Evolutionary conservation across 2,113 vertebrate species (phyloP).

Genomic region (Engystomops pustulosus): DNA sequence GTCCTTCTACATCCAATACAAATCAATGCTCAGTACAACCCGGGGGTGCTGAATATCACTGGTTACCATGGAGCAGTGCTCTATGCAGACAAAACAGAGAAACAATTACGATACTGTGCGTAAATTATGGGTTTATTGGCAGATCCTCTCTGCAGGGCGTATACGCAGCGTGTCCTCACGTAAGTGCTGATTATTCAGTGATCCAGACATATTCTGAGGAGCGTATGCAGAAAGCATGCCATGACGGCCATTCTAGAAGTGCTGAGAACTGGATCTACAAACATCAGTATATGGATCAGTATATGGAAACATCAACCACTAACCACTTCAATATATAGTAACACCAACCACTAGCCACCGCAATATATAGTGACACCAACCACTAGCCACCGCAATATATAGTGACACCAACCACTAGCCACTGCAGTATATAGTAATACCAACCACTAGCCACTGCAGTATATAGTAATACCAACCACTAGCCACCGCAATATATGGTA

Average conservation of each 20-base stretch:
- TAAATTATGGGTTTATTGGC: conserved; percentile 34
- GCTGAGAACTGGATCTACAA: background rate
- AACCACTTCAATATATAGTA: too few relatives aligned
- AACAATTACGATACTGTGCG: conserved; percentile 1
- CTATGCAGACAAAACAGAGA: background rate
- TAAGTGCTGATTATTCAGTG: conserved; percentile 7
- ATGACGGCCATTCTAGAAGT: background rate
- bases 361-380: too few relatives aligned
- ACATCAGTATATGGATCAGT: too few relatives aligned
- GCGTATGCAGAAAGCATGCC: background rate
- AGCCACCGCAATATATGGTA: too few relatives aligned
- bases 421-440: too few relatives aligned
- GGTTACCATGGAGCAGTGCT: conserved; percentile 52
- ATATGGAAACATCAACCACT: too few relatives aligned
- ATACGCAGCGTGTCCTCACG: background rate
- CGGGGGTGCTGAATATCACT: conserved; percentile 64
- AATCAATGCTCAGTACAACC: conserved; percentile 69
- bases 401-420: too few relatives aligned
- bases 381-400: too few relatives aligned
- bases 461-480: too few relatives aligned
- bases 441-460: too few relatives aligned
- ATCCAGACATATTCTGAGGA: background rate
- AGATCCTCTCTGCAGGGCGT: background rate
- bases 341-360: too few relatives aligned
- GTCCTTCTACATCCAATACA: conserved; percentile 55